These are phyloP conservation scores for Eutrigla gurnardus DNA, from an alignment of 2,797 vertebrate species.

Conservation along the genomic window DNA sequence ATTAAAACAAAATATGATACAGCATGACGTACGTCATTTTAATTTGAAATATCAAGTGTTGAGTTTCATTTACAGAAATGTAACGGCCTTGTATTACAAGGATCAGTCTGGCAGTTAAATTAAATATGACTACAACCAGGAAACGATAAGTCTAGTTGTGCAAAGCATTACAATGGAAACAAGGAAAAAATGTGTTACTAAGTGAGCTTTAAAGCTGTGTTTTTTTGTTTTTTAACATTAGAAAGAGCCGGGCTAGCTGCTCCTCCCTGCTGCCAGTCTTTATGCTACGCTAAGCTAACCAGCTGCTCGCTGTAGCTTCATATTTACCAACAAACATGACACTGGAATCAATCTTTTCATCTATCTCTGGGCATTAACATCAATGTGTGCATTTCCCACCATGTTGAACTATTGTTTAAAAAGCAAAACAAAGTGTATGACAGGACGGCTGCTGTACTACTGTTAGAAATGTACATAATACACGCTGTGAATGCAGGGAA, in stretches of 20 bases:
- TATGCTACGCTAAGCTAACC: not conserved
- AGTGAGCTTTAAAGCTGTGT: not conserved
- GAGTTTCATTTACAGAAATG: not conserved
- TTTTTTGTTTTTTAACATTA: not conserved
- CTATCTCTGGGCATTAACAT: not conserved
- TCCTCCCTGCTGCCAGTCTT: not conserved
- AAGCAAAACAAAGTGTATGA: not conserved
- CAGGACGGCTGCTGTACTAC: not conserved
- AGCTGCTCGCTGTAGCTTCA: slow-evolving; percentile 1
- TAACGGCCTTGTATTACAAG: not conserved
- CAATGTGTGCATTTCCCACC: not conserved
- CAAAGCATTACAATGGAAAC: not conserved
- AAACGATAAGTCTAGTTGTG: not conserved
- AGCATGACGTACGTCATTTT: no score
- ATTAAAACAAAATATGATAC: no score
- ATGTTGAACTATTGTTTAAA: not conserved
- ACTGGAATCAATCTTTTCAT: not conserved
- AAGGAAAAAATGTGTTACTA: not conserved
- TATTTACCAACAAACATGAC: not conserved
- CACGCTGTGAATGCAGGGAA: not conserved
- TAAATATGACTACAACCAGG: not conserved
- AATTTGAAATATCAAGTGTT: not conserved
- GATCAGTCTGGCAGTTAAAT: not conserved
- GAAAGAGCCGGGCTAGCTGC: not conserved
- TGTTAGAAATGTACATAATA: not conserved